These are phyloP conservation scores for Rattus norvegicus DNA, from an alignment of 2,113 vertebrate genomes.

Conservation along the genomic window DNA sequence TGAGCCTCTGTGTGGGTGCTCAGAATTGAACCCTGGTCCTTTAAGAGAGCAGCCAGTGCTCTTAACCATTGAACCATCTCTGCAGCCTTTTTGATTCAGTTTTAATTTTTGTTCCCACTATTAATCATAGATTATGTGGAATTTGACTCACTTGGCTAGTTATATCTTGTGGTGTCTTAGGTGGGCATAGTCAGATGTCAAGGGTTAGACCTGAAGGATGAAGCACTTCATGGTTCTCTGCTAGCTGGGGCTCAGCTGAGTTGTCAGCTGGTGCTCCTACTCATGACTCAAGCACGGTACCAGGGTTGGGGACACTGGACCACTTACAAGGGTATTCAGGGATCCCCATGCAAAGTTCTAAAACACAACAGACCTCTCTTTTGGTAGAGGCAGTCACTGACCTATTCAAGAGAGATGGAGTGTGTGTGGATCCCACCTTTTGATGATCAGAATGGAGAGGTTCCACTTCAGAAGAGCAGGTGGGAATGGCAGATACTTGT, in stretches of 20 bases:
- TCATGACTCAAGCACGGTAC: fast-evolving
- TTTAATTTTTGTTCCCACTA: background rate
- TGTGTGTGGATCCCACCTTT: background rate
- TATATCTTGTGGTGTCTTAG: background rate
- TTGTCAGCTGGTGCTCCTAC: too few relatives aligned
- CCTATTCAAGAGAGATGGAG: background rate
- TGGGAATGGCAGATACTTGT: background rate
- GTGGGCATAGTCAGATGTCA: background rate
- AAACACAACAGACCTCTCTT: background rate
- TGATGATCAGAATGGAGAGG: background rate
- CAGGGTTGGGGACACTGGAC: background rate
- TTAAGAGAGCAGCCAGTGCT: background rate
- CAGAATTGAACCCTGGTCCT: background rate
- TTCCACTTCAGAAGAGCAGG: background rate
- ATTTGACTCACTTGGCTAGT: background rate
- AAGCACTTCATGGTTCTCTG: background rate
- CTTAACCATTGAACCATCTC: background rate
- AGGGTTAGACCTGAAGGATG: background rate
- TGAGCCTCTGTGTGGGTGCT: background rate
- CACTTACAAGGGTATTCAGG: too few relatives aligned
- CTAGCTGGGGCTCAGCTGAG: background rate
- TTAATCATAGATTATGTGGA: background rate
- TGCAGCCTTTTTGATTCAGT: background rate
- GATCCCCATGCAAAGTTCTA: background rate
- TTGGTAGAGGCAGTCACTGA: background rate